These are phyloP conservation scores for Hypsibius dujardini DNA, from an alignment of 1,140 invertebrate genomes.

Conservation along the genomic window DNA sequence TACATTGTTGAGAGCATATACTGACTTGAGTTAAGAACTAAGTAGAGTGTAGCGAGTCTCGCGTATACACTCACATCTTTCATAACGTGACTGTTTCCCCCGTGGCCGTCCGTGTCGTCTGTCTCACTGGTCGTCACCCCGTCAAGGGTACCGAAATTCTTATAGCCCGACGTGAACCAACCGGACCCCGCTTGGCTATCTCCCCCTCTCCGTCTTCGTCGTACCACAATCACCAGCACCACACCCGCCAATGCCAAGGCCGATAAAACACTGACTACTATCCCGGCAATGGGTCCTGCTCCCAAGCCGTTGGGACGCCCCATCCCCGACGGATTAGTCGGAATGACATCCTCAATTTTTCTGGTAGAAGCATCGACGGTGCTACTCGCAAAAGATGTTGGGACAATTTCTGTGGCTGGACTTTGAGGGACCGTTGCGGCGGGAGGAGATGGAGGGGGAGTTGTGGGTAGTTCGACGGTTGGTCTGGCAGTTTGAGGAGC, in stretches of 20 bases:
- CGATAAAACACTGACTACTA: neutral
- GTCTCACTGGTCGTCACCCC: neutral
- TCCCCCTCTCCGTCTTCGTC: neutral
- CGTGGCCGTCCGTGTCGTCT: no score
- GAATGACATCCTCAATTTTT: no score
- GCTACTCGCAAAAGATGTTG: neutral
- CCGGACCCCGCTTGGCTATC: neutral
- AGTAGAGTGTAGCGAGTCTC: no score
- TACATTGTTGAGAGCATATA: no score
- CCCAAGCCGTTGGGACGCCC: neutral
- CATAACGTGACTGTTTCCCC: neutral
- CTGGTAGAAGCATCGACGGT: neutral
- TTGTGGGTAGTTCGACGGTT: no score
- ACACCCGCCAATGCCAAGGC: neutral
- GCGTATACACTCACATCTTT: neutral
- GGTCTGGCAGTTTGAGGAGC: no score
- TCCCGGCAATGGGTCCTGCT: neutral
- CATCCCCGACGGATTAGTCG: no score
- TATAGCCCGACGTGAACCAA: no score
- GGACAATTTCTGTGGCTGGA: neutral
- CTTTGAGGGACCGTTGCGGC: neutral
- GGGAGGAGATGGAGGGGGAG: neutral
- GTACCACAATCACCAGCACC: neutral
- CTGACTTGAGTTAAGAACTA: no score
- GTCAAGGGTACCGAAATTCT: neutral